Evolutionary conservation across 64 coral and sea anemone genomes (phyloP), one percentile per base, ranked within the genome.

Genomic region (Cladopsammia gracilis): DNA sequence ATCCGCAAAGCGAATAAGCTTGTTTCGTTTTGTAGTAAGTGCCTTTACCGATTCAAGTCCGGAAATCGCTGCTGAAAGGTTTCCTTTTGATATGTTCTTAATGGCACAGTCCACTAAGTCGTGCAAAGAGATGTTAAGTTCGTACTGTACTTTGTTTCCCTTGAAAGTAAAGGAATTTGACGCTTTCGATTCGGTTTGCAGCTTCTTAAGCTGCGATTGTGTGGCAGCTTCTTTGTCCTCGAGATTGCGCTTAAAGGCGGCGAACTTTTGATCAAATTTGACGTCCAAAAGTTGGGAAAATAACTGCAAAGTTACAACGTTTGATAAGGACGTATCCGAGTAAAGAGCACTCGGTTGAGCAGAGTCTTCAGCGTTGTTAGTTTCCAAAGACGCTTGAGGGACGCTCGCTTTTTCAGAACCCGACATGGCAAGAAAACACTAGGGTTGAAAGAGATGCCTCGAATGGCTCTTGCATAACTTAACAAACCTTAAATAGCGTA

Each of bases 111-210:
- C 49, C 10, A 81, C 25, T 52, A 25, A 22, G 44, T 82, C 76
- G 16, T 69, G 74, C 5, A 90, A 13, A 20, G 23, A 42, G 12
- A 69, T 54, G 45, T 90, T 90, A 24, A 90, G 52, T 68, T 80
- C 76, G 59, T 53, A 90, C 76, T 90, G 88, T 42, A 90, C 19
- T 70, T 80, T 90, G 62, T 90, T 90, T 19, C 76, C 88, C 26
- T 90, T 90, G 66, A 74, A 92, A 13, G 74, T 64, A 44, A 92
- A 92, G 10, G 70, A 48, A 58, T 24, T 92, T 3, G 90, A 1
- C 45, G 71, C 90, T 66, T 92, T 92, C 8, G 90, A 57, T 48
- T 83, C 90, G 7, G n/a, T 59, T 69, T 92, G 84, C 20, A 92
- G 52, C 68, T 92, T 92, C 48, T 92, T 92, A 19, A 92, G 50